A percentile compares a stretch with the other conserved stretches of the same genome.
phyloP scores from a whole-genome alignment of 2,888 invertebrate species.

The Sericinus montela region DNA sequence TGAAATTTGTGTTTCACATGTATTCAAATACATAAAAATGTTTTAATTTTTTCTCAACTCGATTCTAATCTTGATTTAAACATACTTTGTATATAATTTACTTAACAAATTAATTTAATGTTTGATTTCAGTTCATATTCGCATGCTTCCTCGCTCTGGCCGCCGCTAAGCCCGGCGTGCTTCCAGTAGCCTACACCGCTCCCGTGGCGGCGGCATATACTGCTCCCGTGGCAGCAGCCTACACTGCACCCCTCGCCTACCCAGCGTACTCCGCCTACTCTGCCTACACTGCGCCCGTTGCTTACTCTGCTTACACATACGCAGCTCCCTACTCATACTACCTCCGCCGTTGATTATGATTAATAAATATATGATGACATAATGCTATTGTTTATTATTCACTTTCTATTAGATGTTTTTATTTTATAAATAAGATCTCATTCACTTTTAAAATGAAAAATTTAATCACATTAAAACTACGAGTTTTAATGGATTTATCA shows the following conservation, averaged over 20 bases:
- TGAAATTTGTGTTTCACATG: no score
- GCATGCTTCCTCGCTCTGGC: conserved; percentile 70
- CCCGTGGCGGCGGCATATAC: conserved; percentile 34
- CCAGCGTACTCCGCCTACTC: conserved; percentile 43
- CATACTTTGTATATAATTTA: no score
- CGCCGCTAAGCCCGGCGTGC: conserved; percentile 54
- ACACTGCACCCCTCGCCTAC: conserved; percentile 40
- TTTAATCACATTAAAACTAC: no score
- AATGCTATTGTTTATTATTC: no score
- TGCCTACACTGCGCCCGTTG: conserved; percentile 41
- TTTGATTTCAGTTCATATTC: conserved; percentile 16
- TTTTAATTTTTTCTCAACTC: no score
- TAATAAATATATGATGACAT: background rate
- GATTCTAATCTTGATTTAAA: no score
- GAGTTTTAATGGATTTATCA: no score
- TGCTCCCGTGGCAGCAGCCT: conserved; percentile 45
- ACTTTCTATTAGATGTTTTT: no score
- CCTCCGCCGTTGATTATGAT: conserved; percentile 7
- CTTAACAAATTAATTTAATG: background rate
- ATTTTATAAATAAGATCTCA: no score
- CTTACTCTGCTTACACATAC: conserved; percentile 39
- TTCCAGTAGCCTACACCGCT: conserved; percentile 33
- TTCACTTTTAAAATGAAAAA: no score
- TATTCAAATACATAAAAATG: no score
- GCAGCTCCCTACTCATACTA: conserved; percentile 41